These are phyloP conservation scores for Drosophila tripunctata DNA, from an alignment of 2,888 invertebrate species.

Conservation along the genomic window DNA sequence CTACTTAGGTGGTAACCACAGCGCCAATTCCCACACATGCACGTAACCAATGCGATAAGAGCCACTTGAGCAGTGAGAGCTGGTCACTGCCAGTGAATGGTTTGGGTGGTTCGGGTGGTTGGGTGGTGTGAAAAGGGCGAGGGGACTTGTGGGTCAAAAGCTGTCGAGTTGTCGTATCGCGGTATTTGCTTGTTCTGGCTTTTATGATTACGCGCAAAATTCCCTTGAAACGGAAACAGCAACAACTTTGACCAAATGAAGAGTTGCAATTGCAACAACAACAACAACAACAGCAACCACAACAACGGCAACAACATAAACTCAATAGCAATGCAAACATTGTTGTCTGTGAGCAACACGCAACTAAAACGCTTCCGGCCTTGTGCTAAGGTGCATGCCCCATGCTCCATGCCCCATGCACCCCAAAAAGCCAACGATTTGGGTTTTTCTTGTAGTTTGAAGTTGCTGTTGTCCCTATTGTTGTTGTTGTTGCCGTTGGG, in stretches of 20 bases:
- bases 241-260: constrained; percentile 11
- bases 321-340: constrained; percentile 50
- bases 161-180: constrained; percentile 20
- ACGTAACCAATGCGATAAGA: constrained; percentile 38
- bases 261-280: constrained; percentile 27
- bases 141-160: not conserved
- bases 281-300: not conserved
- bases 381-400: constrained; percentile 21
- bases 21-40: not conserved
- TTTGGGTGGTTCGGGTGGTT: too few species aligned
- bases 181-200: constrained; percentile 17
- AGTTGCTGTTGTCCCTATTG: not conserved
- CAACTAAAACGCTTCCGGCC: constrained; percentile 58
- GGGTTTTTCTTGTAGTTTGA: constrained; percentile 9
- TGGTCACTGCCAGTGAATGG: not conserved
- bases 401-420: not conserved
- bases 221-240: constrained; percentile 19
- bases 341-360: constrained; percentile 63
- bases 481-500: constrained; percentile 2
- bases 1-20: not conserved
- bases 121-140: not conserved
- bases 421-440: not conserved
- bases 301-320: constrained; percentile 4
- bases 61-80: constrained; percentile 9
- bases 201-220: constrained; percentile 29